phyloP scores from a whole-genome alignment of 1,140 invertebrate species.

The Eufriesea mexicana region DNA sequence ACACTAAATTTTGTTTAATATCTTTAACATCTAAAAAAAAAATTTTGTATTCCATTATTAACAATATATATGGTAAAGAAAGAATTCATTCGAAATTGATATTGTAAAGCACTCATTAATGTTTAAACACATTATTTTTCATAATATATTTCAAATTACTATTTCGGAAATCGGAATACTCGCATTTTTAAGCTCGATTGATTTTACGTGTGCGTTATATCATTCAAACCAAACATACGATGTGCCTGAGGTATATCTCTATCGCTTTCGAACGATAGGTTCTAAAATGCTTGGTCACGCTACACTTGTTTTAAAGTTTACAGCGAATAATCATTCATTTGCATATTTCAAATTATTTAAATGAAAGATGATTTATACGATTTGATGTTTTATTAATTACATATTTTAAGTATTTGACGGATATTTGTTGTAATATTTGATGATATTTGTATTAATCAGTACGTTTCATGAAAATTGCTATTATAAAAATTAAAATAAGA shows the following conservation, averaged over 20 bases:
- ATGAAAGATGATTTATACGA: not conserved
- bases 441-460: not conserved
- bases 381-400: not conserved
- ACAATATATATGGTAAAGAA: too few relatives aligned
- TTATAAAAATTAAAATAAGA: too few relatives aligned
- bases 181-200: too few relatives aligned
- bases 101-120: too few relatives aligned
- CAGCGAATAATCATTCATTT: not conserved
- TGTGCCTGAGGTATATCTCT: slow-evolving; percentile 16
- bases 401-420: not conserved
- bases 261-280: slow-evolving; percentile 30
- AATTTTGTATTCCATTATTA: too few relatives aligned
- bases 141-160: too few relatives aligned
- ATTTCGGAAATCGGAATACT: too few relatives aligned
- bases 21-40: too few relatives aligned
- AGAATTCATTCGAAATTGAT: too few relatives aligned
- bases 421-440: not conserved
- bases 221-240: not conserved
- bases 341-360: not conserved
- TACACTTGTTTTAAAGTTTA: not conserved
- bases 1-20: too few relatives aligned
- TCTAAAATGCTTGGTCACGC: slow-evolving; percentile 29
- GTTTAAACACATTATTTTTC: too few relatives aligned
- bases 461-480: not conserved
- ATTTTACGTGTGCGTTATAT: too few relatives aligned